Evolutionary conservation across 2,797 vertebrate species (phyloP).

Genomic region (Diplodus sargus): DNA sequence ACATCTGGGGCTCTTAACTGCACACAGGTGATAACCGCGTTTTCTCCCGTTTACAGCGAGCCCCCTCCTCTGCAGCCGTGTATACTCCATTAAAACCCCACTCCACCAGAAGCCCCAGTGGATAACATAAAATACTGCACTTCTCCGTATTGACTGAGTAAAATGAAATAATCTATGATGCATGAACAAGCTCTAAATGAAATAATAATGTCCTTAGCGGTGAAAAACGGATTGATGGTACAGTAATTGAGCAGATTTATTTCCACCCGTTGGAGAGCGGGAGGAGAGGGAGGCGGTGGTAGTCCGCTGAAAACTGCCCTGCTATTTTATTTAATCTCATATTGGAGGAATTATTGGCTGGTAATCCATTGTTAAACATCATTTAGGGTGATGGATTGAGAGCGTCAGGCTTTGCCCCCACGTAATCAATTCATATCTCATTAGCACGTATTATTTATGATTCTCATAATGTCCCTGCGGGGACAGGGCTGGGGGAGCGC

Average conservation of each 20-base stretch:
- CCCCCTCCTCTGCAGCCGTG: conserved; percentile 69
- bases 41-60: conserved; percentile 63
- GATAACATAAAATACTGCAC: conserved; percentile 91
- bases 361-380: conserved; percentile 97
- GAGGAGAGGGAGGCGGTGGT: conserved; percentile 68
- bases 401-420: conserved; percentile 90
- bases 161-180: conserved; percentile 98
- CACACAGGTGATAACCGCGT: conserved; percentile 65
- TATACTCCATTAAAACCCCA: conserved; percentile 85
- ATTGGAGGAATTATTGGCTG: conserved; percentile 94
- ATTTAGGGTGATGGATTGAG: conserved; percentile 97
- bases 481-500: conserved; percentile 68
- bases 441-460: conserved; percentile 98
- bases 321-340: conserved; percentile 98
- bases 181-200: conserved; percentile 97
- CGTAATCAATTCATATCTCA: conserved; percentile 98
- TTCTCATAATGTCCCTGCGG: conserved; percentile 92
- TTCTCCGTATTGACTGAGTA: conserved; percentile 95
- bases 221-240: conserved; percentile 95
- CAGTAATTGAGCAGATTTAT: conserved; percentile 98
- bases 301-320: conserved; percentile 91
- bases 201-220: conserved; percentile 99
- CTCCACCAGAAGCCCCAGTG: conserved; percentile 84
- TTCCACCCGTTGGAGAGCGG: conserved; percentile 86
- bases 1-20: conserved; percentile 59